These are phyloP conservation scores for Astyanax mexicanus DNA, from an alignment of 2,797 vertebrate species.

Conservation along the genomic window DNA sequence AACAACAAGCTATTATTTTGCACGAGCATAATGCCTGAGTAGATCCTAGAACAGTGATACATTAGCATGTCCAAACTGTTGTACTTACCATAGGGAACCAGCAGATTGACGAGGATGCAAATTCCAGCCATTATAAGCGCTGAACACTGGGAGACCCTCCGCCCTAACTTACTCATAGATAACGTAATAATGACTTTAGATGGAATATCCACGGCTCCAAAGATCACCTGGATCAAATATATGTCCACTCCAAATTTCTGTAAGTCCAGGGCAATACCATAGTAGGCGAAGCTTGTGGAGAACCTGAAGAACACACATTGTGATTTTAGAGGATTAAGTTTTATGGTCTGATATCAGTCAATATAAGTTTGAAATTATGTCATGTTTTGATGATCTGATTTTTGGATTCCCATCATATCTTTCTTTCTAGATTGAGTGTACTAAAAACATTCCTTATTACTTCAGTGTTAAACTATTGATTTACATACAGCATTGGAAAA, in stretches of 20 bases:
- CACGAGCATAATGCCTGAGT: no score
- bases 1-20: background rate
- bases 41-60: background rate
- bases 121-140: conserved; percentile 82
- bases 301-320: conserved; percentile 77
- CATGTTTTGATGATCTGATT: no score
- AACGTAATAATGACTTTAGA: conserved; percentile 85
- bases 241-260: conserved; percentile 89
- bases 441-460: background rate
- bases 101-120: conserved; percentile 83
- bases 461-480: background rate
- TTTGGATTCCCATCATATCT: no score
- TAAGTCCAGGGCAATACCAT: conserved; percentile 89
- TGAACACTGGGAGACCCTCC: conserved; percentile 81
- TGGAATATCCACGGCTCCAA: conserved; percentile 89
- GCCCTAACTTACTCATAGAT: conserved; percentile 82
- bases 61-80: background rate
- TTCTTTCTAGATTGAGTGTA: background rate
- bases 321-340: background rate
- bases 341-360: no score
- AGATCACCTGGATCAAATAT: conserved; percentile 95
- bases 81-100: conserved; percentile 85
- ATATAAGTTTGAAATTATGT: no score
- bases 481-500: no score
- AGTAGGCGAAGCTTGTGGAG: conserved; percentile 91